Percentiles rank a stretch among this genome's conserved stretches.
These are phyloP conservation scores for Formicarius rufipectus DNA, from an alignment of 2,113 vertebrate species.

Conservation along the genomic window DNA sequence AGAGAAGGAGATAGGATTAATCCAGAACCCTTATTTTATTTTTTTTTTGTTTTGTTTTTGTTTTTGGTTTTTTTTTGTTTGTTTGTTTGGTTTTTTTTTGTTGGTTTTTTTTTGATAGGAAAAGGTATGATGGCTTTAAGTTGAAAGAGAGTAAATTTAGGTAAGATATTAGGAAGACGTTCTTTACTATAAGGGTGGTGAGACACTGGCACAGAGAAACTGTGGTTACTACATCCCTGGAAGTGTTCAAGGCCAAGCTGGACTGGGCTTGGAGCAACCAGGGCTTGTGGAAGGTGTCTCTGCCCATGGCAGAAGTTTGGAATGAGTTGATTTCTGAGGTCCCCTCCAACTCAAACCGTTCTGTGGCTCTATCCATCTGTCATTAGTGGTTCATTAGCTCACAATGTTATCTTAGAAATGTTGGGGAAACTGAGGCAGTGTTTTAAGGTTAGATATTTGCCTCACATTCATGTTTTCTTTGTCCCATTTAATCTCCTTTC, in stretches of 20 bases:
- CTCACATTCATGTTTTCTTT: background rate
- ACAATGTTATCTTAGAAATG: background rate
- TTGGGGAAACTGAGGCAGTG: background rate
- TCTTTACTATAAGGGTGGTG: background rate
- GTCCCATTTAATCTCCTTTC: background rate
- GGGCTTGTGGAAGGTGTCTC: background rate
- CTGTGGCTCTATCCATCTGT: background rate
- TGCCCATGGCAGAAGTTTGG: background rate
- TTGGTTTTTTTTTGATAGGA: background rate
- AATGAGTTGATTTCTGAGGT: background rate
- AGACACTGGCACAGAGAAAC: background rate
- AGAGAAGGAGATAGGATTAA: background rate
- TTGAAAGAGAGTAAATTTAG: background rate
- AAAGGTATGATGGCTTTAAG: background rate
- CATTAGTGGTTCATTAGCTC: background rate
- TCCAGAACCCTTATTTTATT: too few relatives aligned
- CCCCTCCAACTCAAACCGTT: background rate
- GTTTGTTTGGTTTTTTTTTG: too few relatives aligned
- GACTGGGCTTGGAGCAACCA: background rate
- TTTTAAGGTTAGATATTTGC: background rate
- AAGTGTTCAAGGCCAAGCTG: background rate
- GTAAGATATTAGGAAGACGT: background rate
- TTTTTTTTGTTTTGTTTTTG: too few relatives aligned
- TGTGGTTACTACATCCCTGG: background rate
- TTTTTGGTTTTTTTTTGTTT: too few relatives aligned